Evolutionary conservation across 2,797 vertebrate genomes (phyloP).

Genomic region (Schizopygopsis pylzovi): DNA sequence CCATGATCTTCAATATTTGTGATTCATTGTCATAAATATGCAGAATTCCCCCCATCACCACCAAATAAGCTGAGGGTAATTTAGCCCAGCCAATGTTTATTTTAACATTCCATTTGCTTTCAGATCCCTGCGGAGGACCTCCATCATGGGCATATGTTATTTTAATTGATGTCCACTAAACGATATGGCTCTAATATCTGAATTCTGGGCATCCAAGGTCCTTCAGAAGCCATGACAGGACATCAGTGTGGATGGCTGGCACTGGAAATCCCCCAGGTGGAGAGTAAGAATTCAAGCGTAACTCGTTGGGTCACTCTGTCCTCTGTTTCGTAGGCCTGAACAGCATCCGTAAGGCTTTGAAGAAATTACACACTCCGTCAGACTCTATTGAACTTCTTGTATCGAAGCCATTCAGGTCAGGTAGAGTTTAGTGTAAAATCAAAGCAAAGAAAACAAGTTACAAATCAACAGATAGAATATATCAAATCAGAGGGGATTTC

Average conservation of each 20-base stretch:
- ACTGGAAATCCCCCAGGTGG: slow-evolving; percentile 66
- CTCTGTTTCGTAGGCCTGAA: slow-evolving; percentile 61
- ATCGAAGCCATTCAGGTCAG: slow-evolving; percentile 53
- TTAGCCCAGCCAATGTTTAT: no score
- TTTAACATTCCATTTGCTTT: slow-evolving; percentile 65
- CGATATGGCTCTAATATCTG: slow-evolving; percentile 68
- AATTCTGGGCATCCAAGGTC: slow-evolving; percentile 67
- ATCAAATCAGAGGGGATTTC: background rate
- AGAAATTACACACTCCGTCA: slow-evolving; percentile 73
- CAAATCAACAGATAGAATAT: background rate
- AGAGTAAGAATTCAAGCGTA: slow-evolving; percentile 66
- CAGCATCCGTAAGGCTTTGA: slow-evolving; percentile 71
- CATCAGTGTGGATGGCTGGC: slow-evolving; percentile 68
- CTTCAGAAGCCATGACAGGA: slow-evolving; percentile 77
- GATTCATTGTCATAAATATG: background rate
- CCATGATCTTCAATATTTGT: background rate
- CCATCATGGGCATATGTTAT: slow-evolving; percentile 68
- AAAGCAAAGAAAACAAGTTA: background rate
- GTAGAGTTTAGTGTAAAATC: slow-evolving; percentile 53
- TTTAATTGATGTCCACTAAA: slow-evolving; percentile 74
- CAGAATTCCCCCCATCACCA: background rate
- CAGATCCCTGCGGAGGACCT: slow-evolving; percentile 46
- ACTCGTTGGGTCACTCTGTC: slow-evolving; percentile 74
- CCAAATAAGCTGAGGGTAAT: no score
- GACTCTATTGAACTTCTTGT: slow-evolving; percentile 63